phyloP scores from a whole-genome alignment of 2,113 vertebrate genomes.

The Thalassarche chlororhynchos region DNA sequence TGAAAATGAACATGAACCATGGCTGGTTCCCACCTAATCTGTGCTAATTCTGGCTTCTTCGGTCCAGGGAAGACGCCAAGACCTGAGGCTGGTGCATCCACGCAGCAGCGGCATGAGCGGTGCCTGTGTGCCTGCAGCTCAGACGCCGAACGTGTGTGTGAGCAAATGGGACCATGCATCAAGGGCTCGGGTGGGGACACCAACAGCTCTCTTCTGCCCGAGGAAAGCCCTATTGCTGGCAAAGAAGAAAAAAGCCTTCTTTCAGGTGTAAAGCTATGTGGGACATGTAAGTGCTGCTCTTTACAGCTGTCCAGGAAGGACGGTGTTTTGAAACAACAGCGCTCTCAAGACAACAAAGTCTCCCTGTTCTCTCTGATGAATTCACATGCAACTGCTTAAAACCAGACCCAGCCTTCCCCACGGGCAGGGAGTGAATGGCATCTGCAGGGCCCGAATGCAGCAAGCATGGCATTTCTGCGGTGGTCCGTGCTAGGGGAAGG shows the following conservation, averaged over 20 bases:
- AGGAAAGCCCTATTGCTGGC: background rate
- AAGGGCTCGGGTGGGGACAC: background rate
- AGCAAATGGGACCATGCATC: background rate
- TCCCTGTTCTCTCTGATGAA: background rate
- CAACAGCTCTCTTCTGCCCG: background rate
- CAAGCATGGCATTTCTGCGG: rapidly evolving
- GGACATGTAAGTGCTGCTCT: background rate
- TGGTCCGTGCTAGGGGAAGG: background rate
- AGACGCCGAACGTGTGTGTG: rapidly evolving
- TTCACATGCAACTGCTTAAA: background rate
- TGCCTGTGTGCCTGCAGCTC: no score
- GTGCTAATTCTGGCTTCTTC: background rate
- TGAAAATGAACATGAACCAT: rapidly evolving
- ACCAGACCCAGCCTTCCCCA: background rate
- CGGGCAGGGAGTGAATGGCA: background rate
- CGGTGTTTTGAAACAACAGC: background rate
- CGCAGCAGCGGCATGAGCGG: rapidly evolving
- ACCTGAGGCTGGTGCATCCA: background rate
- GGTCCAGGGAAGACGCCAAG: background rate
- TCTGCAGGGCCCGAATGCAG: background rate
- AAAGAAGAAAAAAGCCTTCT: background rate
- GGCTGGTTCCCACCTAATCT: background rate
- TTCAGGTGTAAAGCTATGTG: background rate
- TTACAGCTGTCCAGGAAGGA: background rate
- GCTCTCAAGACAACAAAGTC: background rate